phyloP scores from a whole-genome alignment of 2,888 invertebrate genomes.

The Ctena decussata region DNA sequence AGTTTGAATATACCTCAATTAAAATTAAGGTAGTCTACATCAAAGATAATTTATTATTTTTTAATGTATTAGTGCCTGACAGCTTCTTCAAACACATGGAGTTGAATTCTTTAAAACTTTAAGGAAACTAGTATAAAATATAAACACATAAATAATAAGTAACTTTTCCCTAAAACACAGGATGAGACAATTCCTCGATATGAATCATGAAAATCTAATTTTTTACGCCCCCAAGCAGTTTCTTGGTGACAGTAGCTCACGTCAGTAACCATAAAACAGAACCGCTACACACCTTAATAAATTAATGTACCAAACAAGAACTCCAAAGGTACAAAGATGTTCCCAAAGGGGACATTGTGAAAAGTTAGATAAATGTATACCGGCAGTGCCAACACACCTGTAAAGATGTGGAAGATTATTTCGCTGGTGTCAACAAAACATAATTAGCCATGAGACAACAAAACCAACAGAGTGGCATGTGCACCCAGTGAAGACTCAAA shows the following conservation, averaged over 20 bases:
- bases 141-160: no score
- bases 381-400: neutral
- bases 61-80: no score
- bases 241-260: neutral
- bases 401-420: neutral
- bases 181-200: constrained; percentile 4
- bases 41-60: no score
- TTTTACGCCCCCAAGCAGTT: neutral
- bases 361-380: neutral
- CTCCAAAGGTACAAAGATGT: neutral
- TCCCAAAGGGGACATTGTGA: neutral
- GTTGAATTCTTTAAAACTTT: no score
- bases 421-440: neutral
- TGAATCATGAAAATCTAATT: neutral
- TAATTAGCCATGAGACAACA: no score
- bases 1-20: no score
- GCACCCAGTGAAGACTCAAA: no score
- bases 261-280: constrained; percentile 2
- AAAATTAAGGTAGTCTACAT: no score
- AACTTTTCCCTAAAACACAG: neutral
- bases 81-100: no score
- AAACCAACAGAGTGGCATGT: no score
- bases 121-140: no score
- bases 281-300: constrained; percentile 9
- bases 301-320: neutral